A percentile compares a stretch with the other conserved stretches of the same genome.
These are phyloP conservation scores for Ostrea edulis DNA, from an alignment of 1,140 invertebrate species.

Conservation along the genomic window DNA sequence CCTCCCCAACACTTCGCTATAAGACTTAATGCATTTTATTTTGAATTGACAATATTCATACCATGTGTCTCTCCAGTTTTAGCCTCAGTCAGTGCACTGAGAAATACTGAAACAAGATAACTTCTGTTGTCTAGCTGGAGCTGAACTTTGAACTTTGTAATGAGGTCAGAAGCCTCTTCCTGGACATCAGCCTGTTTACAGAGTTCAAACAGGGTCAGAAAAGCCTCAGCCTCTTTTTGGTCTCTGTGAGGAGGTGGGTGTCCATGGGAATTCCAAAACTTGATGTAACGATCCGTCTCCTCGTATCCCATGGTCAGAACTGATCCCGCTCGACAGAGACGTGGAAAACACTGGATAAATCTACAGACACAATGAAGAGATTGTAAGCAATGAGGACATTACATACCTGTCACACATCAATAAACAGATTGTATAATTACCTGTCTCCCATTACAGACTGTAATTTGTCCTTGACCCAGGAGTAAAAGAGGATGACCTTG, in stretches of 20 bases:
- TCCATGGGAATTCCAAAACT: constrained; percentile 65
- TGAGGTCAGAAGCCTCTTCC: neutral
- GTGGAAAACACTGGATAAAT: constrained; percentile 20
- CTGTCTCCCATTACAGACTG: constrained; percentile 13
- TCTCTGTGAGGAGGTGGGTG: constrained; percentile 67
- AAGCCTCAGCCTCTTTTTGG: constrained; percentile 54
- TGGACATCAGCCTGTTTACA: constrained; percentile 46
- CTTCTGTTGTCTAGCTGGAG: constrained; percentile 38
- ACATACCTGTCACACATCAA: neutral
- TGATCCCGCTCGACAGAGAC: constrained; percentile 12
- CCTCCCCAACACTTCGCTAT: too few species aligned
- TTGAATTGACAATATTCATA: neutral
- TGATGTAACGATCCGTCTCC: constrained; percentile 38
- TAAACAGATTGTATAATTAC: neutral
- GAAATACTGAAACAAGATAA: neutral
- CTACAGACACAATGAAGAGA: neutral
- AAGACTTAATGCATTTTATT: neutral
- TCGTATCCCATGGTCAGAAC: constrained; percentile 3
- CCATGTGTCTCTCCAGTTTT: neutral
- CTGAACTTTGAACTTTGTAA: constrained; percentile 53
- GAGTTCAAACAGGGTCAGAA: constrained; percentile 40
- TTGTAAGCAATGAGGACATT: too few species aligned
- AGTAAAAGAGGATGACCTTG: constrained; percentile 48
- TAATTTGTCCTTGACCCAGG: constrained; percentile 49
- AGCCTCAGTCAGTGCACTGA: neutral